Base-by-base conservation (phyloP, 2,888 invertebrate species). In the Punctoribates punctum region DNA sequence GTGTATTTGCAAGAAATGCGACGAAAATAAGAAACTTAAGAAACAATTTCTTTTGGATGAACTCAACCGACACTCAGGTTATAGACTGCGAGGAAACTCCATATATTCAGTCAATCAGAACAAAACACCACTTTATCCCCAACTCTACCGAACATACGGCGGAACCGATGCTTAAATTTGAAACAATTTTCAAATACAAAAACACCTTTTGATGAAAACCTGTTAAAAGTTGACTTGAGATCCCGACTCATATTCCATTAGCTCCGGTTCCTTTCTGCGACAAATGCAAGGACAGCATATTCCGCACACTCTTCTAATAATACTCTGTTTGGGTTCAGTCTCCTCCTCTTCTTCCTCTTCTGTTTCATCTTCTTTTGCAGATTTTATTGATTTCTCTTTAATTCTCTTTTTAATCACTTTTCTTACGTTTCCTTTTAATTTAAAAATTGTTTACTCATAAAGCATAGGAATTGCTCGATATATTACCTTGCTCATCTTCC, bases 161-260 rank as follows among this genome's bases (percentile, higher is more conserved):
- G 70, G 42, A 42, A 70, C 20, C 8, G 70, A 70, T 11, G 70
- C 34, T 34, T 62, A 62, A 34, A 62, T 15, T 34, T 17, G 13
- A 17, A 17, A 8, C 8, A 4, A 1, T 25, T 27, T 27, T 65
- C 34, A 17, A 4, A 6, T 5, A 34, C 11, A 34, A 20, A 65
- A 17, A n/a, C 11, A 34, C 34, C 4, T 15, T 65, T 65, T 38
- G 27, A 8, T n/a, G 34, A 65, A 65, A 27, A 27, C 5, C 11
- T 34, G 17, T 65, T 13, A 65, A 65, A 34, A 29, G 23, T 65
- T 38, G 17, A 20, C 34, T 34, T 65, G 65, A 9, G 70, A 70
- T 70, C 70, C 70, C 15, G 70, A 70, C 42, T 70, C 23, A 13
- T 70, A 70, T 34, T 70, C 70, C 70, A 70, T 70, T 9, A 70